Evolutionary conservation across 2,797 vertebrate species (phyloP).

Genomic region (Syndactyla subalaris): DNA sequence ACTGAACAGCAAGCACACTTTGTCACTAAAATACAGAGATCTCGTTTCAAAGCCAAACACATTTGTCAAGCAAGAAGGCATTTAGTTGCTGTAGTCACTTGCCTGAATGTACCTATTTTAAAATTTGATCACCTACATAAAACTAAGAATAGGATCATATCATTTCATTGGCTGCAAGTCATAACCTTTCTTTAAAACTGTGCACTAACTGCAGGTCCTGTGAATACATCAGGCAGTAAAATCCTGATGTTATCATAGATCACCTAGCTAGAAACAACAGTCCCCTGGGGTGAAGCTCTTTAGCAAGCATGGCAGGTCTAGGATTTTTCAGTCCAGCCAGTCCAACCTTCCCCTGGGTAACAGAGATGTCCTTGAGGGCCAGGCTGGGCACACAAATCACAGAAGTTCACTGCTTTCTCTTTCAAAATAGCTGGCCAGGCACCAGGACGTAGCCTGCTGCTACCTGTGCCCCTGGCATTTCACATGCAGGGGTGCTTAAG

Average conservation of each 20-base stretch:
- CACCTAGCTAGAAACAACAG: slow-evolving; percentile 7
- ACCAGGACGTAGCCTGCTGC: background rate
- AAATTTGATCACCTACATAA: slow-evolving; percentile 48
- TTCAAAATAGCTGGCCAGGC: rapidly evolving
- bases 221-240: slow-evolving; percentile 41
- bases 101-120: background rate
- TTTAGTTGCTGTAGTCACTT: background rate
- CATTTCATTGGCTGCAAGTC: slow-evolving; percentile 16
- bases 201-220: background rate
- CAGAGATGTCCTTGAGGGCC: background rate
- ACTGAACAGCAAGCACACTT: background rate
- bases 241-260: slow-evolving; percentile 6
- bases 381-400: background rate
- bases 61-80: background rate
- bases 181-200: slow-evolving; percentile 17
- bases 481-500: background rate
- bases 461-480: background rate
- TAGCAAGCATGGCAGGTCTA: background rate
- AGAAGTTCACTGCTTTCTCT: background rate
- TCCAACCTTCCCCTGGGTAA: background rate
- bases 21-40: background rate
- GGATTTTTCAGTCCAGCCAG: background rate
- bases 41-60: background rate
- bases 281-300: slow-evolving; percentile 2
- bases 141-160: slow-evolving; percentile 16